Percentiles rank a stretch among this genome's conserved stretches.
These are phyloP conservation scores for Rhadina sibilatrix DNA, from an alignment of 2,113 vertebrate genomes.

Conservation along the genomic window DNA sequence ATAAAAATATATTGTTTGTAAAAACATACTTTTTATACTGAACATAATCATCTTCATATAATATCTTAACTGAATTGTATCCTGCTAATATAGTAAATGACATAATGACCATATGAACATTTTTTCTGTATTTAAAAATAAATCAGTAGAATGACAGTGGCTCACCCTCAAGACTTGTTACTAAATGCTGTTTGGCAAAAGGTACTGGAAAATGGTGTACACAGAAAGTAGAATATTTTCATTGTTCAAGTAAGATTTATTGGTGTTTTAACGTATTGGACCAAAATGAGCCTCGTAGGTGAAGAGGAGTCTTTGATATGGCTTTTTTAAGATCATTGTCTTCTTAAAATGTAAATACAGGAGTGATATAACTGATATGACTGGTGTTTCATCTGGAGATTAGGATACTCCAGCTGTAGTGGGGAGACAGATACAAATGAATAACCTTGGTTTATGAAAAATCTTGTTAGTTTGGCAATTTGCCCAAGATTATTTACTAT, in stretches of 20 bases:
- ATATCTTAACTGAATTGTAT: neutral
- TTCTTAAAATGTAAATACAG: neutral
- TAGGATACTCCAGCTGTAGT: neutral
- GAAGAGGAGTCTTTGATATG: neutral
- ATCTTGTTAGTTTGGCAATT: neutral
- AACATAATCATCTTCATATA: neutral
- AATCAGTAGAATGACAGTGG: neutral
- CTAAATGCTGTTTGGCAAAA: neutral
- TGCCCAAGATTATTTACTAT: neutral
- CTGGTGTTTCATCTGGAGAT: neutral
- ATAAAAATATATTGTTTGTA: neutral
- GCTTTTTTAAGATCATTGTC: neutral
- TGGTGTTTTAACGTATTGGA: neutral
- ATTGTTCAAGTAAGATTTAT: neutral
- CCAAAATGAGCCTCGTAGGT: neutral
- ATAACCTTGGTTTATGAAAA: neutral
- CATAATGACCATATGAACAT: neutral
- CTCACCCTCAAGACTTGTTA: neutral
- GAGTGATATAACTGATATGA: neutral
- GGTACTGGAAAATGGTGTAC: neutral
- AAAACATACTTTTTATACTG: neutral
- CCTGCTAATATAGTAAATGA: neutral
- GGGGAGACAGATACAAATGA: neutral
- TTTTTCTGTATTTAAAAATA: neutral
- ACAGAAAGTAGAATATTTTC: neutral